Base-by-base conservation (phyloP, 2,888 invertebrate species). In the Cactoblastis cactorum region DNA sequence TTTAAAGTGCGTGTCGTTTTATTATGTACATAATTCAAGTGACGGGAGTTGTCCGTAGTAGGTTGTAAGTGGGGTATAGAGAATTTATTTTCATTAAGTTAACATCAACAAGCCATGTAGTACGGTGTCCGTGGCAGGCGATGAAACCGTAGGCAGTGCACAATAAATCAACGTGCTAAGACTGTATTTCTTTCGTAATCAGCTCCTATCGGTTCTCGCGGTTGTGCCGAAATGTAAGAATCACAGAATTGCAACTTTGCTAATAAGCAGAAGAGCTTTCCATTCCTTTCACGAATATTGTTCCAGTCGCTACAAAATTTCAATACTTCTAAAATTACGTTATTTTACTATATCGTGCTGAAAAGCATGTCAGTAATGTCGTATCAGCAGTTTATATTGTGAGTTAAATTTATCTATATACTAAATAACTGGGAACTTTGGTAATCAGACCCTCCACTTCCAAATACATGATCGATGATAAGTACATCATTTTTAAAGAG, bases 181-280 rank as follows among this genome's bases (percentile, higher is more conserved):
- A 84, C 80, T 85, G 85, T 87, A 86, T 85, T 87, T 87, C 85
- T 88, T 86, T 83, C 83, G 83, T 86, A 86, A 88, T 88, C 86
- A 85, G 85, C 86, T 86, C 83, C 84, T 88, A 87, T 87, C 85
- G 83, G 74, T 68, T 79, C 80, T 78, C 74, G 82, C 80, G 78
- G 85, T 80, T 82, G 82, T 79, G 8, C 17, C 37, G 17, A 37
- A 37, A 37, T 37, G 17, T 6, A 9, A 15, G 17, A 3, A 1
- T 3, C 17, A 17, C 17, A 37, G 17, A 37, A 37, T 17, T 2
- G 2, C 0, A 17, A 37, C 9, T 37, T 28, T 28, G 9, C 28
- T 28, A 28, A 28, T n/a, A n/a, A n/a, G n/a, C n/a, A n/a, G n/a
- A n/a, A n/a, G n/a, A n/a, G n/a, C n/a, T n/a, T n/a, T n/a, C n/a